Evolutionary conservation across 2,113 vertebrate species (phyloP).

Genomic region (Reinhardtius hippoglossoides): DNA sequence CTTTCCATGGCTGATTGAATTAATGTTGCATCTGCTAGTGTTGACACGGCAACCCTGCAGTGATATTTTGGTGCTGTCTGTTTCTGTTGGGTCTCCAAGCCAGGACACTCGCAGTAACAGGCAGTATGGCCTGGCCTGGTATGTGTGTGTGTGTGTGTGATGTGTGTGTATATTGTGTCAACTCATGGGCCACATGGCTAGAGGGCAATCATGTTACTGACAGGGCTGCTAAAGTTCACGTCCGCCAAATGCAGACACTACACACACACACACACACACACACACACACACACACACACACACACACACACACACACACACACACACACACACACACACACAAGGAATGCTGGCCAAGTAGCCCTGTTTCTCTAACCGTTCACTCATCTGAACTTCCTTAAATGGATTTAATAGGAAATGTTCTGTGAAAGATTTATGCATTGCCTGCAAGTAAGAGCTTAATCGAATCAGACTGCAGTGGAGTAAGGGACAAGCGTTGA

Average conservation of each 20-base stretch:
- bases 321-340: constrained; percentile 33
- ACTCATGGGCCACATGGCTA: constrained; percentile 68
- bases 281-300: constrained; percentile 8
- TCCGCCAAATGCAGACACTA: constrained; percentile 52
- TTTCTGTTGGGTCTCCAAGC: constrained; percentile 61
- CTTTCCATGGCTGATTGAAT: constrained; percentile 73
- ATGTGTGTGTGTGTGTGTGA: constrained; percentile 14
- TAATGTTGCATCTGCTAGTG: constrained; percentile 77
- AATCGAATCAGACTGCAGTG: constrained; percentile 42
- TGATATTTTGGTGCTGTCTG: constrained; percentile 74
- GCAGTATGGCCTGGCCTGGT: constrained; percentile 38
- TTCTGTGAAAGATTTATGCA: constrained; percentile 51
- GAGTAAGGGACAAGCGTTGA: constrained; percentile 16
- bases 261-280: neutral
- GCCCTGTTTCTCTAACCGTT: constrained; percentile 45
- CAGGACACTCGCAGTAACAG: constrained; percentile 57
- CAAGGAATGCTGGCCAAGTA: constrained; percentile 47
- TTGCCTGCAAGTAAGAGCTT: constrained; percentile 47
- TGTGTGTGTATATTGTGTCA: constrained; percentile 31
- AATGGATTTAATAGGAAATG: constrained; percentile 68
- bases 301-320: constrained; percentile 24
- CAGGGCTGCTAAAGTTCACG: constrained; percentile 70
- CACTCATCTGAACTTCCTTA: constrained; percentile 62
- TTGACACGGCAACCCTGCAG: constrained; percentile 74
- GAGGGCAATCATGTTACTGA: constrained; percentile 69